Base-by-base conservation (phyloP, 2,888 invertebrate genomes). In the Melanotus villosus region DNA sequence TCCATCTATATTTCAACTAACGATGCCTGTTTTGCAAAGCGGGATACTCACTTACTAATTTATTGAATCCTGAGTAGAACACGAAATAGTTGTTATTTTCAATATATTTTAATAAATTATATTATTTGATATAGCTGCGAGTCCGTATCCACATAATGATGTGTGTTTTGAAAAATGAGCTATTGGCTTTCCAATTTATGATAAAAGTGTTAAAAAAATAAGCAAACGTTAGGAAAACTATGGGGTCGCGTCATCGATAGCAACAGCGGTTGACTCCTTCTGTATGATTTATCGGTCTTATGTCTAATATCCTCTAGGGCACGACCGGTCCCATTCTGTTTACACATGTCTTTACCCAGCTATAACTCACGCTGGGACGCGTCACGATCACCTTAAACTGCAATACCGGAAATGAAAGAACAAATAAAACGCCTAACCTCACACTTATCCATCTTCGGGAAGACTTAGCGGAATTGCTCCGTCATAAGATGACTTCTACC, bases 271-370 rank as follows among this genome's bases (percentile, higher is more conserved):
- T 75, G 76, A 75, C 76, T 77, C 76, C 76, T 71, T 71, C 69
- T 77, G 68, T 79, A 79, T 81, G 80, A 80, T 81, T 80, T 80
- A 81, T 81, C 73, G 78, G 74, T 71, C 74, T 75, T 76, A 77
- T 76, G 78, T 79, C 76, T 79, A 80, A 80, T 80, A 80, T 80
- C 77, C 79, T 78, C 77, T 74, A 67, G 78, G 77, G 78, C 76
- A 78, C 78, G 76, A 73, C 71, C 75, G 74, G 73, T 73, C 71
- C 72, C 74, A 72, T 73, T 74, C 75, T 77, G 75, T 80, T 80
- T 81, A 81, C 81, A 81, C 81, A 80, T 81, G 79, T 80, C 79
- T 77, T 76, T 80, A 77, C 77, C 72, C 75, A 62, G 75, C 80
- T 75, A 80, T 81, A 80, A 78, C 77, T 80, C 79, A 78, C 76